Evolutionary conservation across 2,113 vertebrate species (phyloP).

Genomic region (Chloebia gouldiae): DNA sequence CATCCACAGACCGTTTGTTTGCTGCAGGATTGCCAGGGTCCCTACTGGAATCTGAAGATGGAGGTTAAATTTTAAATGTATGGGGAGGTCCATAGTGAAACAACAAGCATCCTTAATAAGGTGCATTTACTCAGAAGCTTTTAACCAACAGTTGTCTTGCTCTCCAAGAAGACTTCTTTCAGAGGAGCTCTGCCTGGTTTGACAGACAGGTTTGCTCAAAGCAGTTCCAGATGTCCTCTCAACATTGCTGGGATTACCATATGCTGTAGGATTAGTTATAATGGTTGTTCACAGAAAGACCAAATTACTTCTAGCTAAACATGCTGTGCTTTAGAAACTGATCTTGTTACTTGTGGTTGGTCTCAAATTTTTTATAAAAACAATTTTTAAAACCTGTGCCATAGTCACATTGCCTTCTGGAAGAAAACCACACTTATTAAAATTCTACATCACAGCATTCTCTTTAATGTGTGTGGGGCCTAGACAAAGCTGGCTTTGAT

Average conservation of each 20-base stretch:
- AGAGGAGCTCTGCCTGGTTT: not conserved
- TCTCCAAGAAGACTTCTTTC: not conserved
- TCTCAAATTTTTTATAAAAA: conserved; percentile 8
- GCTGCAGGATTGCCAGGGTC: not conserved
- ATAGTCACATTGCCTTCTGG: not conserved
- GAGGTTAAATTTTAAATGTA: not conserved
- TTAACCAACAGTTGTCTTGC: not conserved
- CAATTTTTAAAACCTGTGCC: not conserved
- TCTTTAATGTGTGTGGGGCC: not conserved
- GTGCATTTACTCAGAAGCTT: not conserved
- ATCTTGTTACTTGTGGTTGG: not conserved
- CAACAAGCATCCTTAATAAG: not conserved
- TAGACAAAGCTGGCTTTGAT: not conserved
- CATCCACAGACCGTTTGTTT: conserved; percentile 64
- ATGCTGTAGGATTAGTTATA: not conserved
- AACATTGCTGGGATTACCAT: not conserved
- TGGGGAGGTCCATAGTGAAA: not conserved
- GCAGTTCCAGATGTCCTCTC: not conserved
- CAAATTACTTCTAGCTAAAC: not conserved
- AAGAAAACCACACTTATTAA: not conserved
- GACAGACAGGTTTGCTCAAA: not conserved
- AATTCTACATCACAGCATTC: not conserved
- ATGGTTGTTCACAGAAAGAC: not conserved
- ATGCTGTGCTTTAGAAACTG: not conserved
- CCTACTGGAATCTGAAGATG: not conserved